These are phyloP conservation scores for Drosophila seguyi DNA, from an alignment of 1,140 invertebrate species.

Conservation along the genomic window DNA sequence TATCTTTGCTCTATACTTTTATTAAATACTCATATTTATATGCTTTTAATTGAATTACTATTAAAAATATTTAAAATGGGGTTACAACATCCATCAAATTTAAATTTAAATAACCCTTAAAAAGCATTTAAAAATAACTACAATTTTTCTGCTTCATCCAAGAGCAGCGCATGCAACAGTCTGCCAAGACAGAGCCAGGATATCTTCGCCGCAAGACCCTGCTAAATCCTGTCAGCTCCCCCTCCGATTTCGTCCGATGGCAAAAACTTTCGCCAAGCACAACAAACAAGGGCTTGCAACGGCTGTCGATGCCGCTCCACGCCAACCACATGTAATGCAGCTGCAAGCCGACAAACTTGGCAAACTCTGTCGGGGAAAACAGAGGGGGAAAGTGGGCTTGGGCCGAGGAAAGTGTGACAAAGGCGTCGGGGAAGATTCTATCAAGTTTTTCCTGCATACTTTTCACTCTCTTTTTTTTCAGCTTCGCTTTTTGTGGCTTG, in stretches of 20 bases:
- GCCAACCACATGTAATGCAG: slow-evolving; percentile 73
- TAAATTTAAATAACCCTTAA: background rate
- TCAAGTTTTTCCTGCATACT: slow-evolving; percentile 57
- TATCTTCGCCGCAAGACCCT: slow-evolving; percentile 16
- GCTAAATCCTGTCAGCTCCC: slow-evolving; percentile 3
- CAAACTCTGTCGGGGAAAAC: slow-evolving; percentile 32
- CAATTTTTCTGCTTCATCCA: background rate
- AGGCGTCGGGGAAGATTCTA: slow-evolving; percentile 50
- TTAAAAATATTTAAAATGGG: background rate
- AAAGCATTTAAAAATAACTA: background rate
- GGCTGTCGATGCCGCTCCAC: slow-evolving; percentile 62
- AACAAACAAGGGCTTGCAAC: slow-evolving; percentile 63
- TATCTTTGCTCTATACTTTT: background rate
- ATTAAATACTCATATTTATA: background rate
- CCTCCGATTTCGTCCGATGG: slow-evolving; percentile 15
- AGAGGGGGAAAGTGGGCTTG: background rate
- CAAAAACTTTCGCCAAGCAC: slow-evolving; percentile 60
- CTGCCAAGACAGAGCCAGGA: slow-evolving; percentile 19
- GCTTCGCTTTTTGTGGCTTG: slow-evolving; percentile 35
- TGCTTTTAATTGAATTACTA: background rate
- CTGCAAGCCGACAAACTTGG: slow-evolving; percentile 69
- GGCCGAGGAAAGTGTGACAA: slow-evolving; percentile 17
- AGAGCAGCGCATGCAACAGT: slow-evolving; percentile 56
- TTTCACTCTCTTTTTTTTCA: slow-evolving; percentile 3
- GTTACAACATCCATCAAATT: background rate